Evolutionary conservation across 2,888 invertebrate species (phyloP), one percentile per base, ranked within the genome.

Genomic region (Heliconius charithonia): DNA sequence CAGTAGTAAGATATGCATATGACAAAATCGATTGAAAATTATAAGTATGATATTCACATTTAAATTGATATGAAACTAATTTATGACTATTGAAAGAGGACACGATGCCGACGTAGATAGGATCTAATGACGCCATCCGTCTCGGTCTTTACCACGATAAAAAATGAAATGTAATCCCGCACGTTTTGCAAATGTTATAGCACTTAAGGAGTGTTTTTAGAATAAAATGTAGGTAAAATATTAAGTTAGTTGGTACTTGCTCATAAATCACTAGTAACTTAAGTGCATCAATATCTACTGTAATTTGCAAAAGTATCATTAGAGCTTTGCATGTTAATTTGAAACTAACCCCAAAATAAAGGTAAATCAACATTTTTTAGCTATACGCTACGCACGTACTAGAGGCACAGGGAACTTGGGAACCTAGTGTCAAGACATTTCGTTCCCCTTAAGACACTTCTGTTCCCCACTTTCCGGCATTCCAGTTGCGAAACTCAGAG

Each of bases 51-150:
- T 27, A 51, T 51, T 51, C 70, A 71, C 70, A 29, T 51, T 45
- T 22, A 71, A 71, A 71, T 71, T 71, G 51, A 71, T 71, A 29
- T 12, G 19, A 71, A 71, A 71, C 29, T 51, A 51, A 71, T 51
- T 71, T 51, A 71, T 51, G 27, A 51, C 51, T 71, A 12, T 22
- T 51, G 70, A 51, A 71, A 71, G 51, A 71, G 27, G 70, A 71
- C 27, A 29, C 51, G 70, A 70, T 12, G 22, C 51, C 25, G 70
- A 3, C 0, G 51, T 51, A 71, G 70, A 71, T 71, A 71, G 22
- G 29, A 51, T 51, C 27, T 51, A 71, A 51, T 71, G 70, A 71
- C 51, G 45, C 51, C 51, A 71, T 71, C 29, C 51, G 70, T 71
- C 70, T 71, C 51, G 27, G 27, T 51, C 25, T 27, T 27, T 51